phyloP scores from a whole-genome alignment of 2,888 invertebrate species.

The Cryptocephalus primarius region DNA sequence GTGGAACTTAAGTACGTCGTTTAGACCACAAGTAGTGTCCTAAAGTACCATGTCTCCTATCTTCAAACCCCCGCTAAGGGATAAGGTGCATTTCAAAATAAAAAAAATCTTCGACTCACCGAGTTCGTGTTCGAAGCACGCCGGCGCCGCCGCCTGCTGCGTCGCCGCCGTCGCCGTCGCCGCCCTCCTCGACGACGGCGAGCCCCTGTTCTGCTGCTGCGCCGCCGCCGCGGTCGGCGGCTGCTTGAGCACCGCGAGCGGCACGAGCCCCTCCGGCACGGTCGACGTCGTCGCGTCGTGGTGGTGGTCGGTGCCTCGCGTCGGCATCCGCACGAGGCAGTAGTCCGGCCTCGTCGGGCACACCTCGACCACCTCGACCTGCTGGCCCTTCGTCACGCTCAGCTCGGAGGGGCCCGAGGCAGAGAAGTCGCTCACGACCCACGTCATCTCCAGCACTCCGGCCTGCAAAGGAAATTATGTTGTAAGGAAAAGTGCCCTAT shows the following conservation, averaged over 20 bases:
- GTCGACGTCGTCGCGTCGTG: constrained; percentile 32
- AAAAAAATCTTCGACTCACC: background rate
- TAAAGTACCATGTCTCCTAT: no score
- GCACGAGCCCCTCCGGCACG: constrained; percentile 71
- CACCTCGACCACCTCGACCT: constrained; percentile 83
- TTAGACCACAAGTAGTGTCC: no score
- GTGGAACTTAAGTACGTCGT: no score
- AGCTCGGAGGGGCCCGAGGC: constrained; percentile 67
- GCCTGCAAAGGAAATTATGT: constrained; percentile 42
- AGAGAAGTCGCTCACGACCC: constrained; percentile 86
- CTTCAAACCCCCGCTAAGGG: no score
- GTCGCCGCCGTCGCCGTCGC: background rate
- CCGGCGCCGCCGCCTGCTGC: background rate
- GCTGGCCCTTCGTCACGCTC: constrained; percentile 81
- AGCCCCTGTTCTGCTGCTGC: background rate
- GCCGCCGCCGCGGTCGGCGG: constrained; percentile 47
- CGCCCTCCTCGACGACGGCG: constrained; percentile 35
- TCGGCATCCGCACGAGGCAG: constrained; percentile 57
- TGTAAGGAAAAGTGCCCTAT: no score
- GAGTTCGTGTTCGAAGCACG: background rate
- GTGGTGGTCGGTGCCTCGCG: constrained; percentile 15
- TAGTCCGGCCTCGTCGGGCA: constrained; percentile 56
- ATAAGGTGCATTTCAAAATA: no score
- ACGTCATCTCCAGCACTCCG: constrained; percentile 77
- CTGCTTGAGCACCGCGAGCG: constrained; percentile 65